phyloP scores from a whole-genome alignment of 2,888 invertebrate genomes.

The Eupelmus urozonus region DNA sequence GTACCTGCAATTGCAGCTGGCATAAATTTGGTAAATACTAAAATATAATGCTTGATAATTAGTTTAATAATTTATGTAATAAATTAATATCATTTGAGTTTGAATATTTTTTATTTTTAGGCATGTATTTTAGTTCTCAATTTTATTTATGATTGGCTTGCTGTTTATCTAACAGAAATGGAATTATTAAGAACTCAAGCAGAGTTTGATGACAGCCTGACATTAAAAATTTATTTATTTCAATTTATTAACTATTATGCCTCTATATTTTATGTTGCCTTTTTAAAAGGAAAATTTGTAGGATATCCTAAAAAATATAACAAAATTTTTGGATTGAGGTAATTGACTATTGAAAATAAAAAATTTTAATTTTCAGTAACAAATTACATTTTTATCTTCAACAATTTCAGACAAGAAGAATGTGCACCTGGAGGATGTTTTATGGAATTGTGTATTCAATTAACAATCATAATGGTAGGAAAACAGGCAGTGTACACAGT shows the following conservation, averaged over 20 bases:
- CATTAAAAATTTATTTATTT: conserved; percentile 91
- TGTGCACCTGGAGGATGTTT: conserved; percentile 92
- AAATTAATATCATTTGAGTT: neutral
- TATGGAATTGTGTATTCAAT: conserved; percentile 90
- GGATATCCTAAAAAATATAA: conserved; percentile 89
- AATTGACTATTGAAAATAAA: conserved; percentile 17
- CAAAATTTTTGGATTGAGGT: conserved; percentile 81
- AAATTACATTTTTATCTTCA: neutral
- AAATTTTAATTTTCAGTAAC: conserved; percentile 6
- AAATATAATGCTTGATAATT: neutral
- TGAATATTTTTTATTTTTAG: conserved; percentile 53
- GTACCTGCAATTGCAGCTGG: conserved; percentile 87
- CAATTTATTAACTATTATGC: conserved; percentile 95
- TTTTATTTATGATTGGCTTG: conserved; percentile 82
- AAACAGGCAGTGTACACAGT: conserved; percentile 89
- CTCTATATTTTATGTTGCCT: conserved; percentile 91
- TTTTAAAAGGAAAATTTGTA: conserved; percentile 87
- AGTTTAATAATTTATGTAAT: too few species aligned
- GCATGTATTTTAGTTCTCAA: conserved; percentile 87
- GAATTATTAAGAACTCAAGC: conserved; percentile 89
- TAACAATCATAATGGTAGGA: conserved; percentile 91
- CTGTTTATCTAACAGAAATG: conserved; percentile 85
- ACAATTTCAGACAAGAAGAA: conserved; percentile 76
- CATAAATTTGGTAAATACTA: conserved; percentile 83
- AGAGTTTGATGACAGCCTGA: conserved; percentile 91